These are phyloP conservation scores for Strix aluco DNA, from an alignment of 2,113 vertebrate genomes.

Conservation along the genomic window DNA sequence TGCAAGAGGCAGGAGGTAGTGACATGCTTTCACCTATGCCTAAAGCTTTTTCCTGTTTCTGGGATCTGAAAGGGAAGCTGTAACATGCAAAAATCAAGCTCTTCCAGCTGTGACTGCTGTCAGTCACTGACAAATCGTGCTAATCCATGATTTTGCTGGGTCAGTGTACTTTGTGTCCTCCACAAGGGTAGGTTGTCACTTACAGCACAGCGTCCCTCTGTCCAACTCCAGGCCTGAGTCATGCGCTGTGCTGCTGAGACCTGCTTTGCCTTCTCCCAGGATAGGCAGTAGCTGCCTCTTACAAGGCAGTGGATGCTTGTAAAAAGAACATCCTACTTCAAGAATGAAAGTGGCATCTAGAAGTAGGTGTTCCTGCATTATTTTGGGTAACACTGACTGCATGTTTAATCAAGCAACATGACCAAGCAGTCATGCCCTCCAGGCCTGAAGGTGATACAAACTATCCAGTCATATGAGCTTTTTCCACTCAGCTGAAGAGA, in stretches of 20 bases:
- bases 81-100: neutral
- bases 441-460: neutral
- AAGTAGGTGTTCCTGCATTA: neutral
- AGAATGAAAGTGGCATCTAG: neutral
- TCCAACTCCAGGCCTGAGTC: neutral
- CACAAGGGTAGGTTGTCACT: neutral
- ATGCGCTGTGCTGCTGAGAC: neutral
- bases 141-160: accelerated
- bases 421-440: neutral
- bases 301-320: neutral
- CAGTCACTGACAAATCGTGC: neutral
- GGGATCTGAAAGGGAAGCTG: neutral
- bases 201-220: neutral
- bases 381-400: neutral
- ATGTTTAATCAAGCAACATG: neutral
- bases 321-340: neutral
- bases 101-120: neutral
- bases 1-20: neutral
- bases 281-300: neutral
- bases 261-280: neutral
- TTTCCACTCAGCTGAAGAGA: neutral
- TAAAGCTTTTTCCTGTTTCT: neutral
- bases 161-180: neutral
- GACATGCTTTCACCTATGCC: neutral
- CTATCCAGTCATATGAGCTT: neutral